phyloP scores from a whole-genome alignment of 2,113 vertebrate species.

The Theropithecus gelada region DNA sequence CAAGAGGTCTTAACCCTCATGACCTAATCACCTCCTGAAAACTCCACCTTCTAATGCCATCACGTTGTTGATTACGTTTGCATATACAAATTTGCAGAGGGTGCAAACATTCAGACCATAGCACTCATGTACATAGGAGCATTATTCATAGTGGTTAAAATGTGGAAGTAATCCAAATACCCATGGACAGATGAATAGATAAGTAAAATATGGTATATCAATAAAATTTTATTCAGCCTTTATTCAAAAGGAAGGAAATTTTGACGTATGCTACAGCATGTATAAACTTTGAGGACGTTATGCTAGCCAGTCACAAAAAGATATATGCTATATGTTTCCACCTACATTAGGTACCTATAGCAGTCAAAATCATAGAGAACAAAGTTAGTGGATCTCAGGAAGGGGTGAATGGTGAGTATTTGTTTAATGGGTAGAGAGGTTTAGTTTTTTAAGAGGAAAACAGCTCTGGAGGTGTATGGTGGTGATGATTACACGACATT shows the following conservation, averaged over 20 bases:
- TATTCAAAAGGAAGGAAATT: background rate
- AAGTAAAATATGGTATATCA: background rate
- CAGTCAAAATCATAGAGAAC: background rate
- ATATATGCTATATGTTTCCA: background rate
- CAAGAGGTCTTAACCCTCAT: background rate
- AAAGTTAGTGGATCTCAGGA: background rate
- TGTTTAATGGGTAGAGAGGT: background rate
- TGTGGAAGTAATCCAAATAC: background rate
- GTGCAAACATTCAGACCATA: background rate
- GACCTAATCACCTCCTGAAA: background rate
- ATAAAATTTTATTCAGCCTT: background rate
- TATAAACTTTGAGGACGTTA: background rate
- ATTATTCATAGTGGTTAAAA: background rate
- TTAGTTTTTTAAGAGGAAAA: background rate
- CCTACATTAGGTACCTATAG: background rate
- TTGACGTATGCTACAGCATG: background rate
- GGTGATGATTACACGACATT: background rate
- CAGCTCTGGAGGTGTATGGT: background rate
- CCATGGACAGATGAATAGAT: background rate
- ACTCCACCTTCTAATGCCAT: background rate
- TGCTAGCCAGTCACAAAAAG: background rate
- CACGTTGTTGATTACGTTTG: background rate
- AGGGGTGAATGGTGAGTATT: background rate
- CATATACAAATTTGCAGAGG: background rate
- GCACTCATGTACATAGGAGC: background rate